Base-by-base conservation (phyloP, 1,140 invertebrate genomes). In the Aplysia californica region DNA sequence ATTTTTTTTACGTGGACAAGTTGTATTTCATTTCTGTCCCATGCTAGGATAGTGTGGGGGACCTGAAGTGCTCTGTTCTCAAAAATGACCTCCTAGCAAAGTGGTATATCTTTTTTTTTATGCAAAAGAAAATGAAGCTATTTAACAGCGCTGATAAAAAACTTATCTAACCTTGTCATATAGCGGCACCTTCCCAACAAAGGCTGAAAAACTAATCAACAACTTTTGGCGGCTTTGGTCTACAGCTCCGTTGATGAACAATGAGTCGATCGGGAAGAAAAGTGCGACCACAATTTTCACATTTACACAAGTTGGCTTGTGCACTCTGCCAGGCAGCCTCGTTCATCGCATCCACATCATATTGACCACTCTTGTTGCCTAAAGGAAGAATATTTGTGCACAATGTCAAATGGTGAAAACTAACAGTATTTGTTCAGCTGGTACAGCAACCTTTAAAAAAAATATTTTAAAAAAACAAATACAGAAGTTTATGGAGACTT, bases 241-340 rank as follows among this genome's bases (percentile, higher is more conserved):
- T 90, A 84, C 94, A 95, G 68, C 91, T 92, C 78, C 91, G 90
- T 85, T 93, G 91, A 84, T 95, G 94, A 23, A 94, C 91, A 23
- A 87, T 75, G 0, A 95, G 83, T 33, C 94, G 87, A 82, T 95
- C 93, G 0, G 94, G 93, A 33, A 92, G 89, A 87, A 95, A 95
- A 36, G 92, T 94, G 44, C 94, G 87, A 23, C 91, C 91, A 87
- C 94, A 95, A 77, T 92, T 92, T 29, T 89, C 86, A 83, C 94
- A 95, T 1, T 92, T 91, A 21, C 94, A 87, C 38, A 95, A 86
- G 55, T 90, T 87, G 65, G 75, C 86, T 85, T 91, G 93, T 90
- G 82, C 88, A 81, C 81, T 85, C 80, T 91, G 74, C 74, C 82
- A 90, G 0, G 88, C 88, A 41, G 86, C 86, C 59, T 84, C 84